A percentile compares a stretch with the other conserved stretches of the same genome.
Evolutionary conservation across 1,140 invertebrate genomes (phyloP).

Genomic region (Hycleus phaleratus): DNA sequence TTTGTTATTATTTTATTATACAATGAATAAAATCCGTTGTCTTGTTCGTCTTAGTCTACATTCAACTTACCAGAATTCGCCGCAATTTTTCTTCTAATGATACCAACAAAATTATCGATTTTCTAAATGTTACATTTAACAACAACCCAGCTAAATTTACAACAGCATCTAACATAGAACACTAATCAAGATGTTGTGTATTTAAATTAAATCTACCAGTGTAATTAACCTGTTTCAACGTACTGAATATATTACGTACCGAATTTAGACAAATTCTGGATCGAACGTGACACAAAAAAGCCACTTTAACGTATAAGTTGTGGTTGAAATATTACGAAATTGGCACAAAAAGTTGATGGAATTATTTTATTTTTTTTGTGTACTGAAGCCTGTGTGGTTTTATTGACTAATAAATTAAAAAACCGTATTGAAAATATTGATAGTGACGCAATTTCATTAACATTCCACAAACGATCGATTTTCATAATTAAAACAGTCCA

Average conservation of each 20-base stretch:
- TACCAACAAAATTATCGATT: not conserved
- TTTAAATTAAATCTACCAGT: constrained; percentile 21
- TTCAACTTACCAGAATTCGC: not conserved
- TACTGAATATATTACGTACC: constrained; percentile 2
- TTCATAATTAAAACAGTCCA: too few species aligned
- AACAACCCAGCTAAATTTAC: not conserved
- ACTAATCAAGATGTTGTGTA: constrained; percentile 15
- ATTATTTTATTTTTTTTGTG: too few species aligned
- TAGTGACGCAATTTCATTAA: too few species aligned
- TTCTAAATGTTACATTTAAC: not conserved
- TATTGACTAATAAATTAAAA: too few species aligned
- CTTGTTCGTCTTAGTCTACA: not conserved
- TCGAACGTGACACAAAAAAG: too few species aligned
- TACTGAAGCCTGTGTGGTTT: too few species aligned
- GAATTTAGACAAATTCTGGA: not conserved
- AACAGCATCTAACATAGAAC: not conserved
- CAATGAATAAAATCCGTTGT: not conserved
- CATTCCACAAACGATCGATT: too few species aligned
- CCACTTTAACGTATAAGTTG: too few species aligned
- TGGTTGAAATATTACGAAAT: too few species aligned
- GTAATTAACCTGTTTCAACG: constrained; percentile 20
- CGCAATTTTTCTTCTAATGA: not conserved
- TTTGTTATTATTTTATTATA: not conserved
- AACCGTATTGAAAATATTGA: too few species aligned
- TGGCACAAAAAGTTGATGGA: too few species aligned